Evolutionary conservation across 2,888 invertebrate genomes (phyloP), one percentile per base, ranked within the genome.

Genomic region (Lymantria monacha): DNA sequence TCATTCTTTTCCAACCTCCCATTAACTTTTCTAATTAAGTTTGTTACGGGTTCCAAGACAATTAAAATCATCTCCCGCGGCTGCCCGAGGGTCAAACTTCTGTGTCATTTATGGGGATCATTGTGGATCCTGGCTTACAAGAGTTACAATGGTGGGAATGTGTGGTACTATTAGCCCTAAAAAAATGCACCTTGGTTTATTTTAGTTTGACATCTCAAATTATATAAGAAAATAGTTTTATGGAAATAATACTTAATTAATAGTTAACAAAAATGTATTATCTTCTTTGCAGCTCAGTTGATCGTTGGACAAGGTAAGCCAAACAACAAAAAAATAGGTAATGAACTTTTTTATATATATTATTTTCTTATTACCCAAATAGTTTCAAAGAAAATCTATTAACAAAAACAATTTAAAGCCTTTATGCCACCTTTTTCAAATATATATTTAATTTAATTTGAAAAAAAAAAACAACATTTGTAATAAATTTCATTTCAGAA

Each of bases 291-390:
- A 95, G 97, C 97, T 71, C 97, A 97, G 91, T 93, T 97, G 66
- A 97, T 97, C 95, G 97, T 97, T 74, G 97, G 97, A 87, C 97
- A 96, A 94, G 97, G 95, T 95, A 92, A 93, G 94, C 91, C 60
- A 63, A 68, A 61, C 66, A 68, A 66, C 61, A 71, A 72, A 64
- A 59, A 62, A 70, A 73, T 66, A 70, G 72, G 72, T 72, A 72
- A 72, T 69, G 59, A 66, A 58, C 69, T 64, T 50, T 67, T 65
- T 67, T 64, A 56, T 58, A 59, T 53, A 64, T 63, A 62, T 59
- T 55, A 33, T 52, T 57, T 46, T 51, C 49, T 53, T 48, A 30
- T 51, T 42, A 22, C 33, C 40, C 13, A 47, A 30, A 41, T 7
- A 3, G 5, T 36, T 9, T 36, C 5, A 36, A 36, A 5, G 7